Percentiles rank a stretch among this genome's conserved stretches.
These are phyloP conservation scores for Rousettus madagascariensis DNA, from an alignment of 2,797 vertebrate species.

Conservation along the genomic window DNA sequence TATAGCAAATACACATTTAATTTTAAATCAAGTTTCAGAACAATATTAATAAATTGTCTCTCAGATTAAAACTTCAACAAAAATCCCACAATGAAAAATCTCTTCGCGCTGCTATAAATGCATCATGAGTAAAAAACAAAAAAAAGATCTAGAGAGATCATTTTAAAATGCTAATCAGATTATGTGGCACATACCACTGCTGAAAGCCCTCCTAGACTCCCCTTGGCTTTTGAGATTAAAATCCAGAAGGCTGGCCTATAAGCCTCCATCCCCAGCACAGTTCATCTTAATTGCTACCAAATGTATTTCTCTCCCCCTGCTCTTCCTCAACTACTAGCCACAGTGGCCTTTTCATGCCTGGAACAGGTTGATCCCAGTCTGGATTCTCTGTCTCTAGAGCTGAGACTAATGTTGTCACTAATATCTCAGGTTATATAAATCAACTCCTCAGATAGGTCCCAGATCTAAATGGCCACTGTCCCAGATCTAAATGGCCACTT, in stretches of 20 bases:
- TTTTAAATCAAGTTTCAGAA: constrained; percentile 8
- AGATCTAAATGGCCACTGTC: not conserved
- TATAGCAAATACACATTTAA: not conserved
- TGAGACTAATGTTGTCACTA: not conserved
- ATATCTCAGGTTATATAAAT: not conserved
- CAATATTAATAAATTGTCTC: not conserved
- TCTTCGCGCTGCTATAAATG: not conserved
- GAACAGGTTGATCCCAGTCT: not conserved
- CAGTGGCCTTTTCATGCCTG: not conserved
- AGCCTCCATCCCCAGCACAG: not conserved
- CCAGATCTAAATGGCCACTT: not conserved
- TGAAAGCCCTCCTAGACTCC: not conserved
- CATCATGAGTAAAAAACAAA: not conserved
- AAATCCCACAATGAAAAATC: not conserved
- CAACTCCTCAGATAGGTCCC: not conserved
- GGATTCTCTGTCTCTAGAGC: not conserved
- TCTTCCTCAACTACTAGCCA: not conserved
- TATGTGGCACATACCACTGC: not conserved
- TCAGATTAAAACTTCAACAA: constrained; percentile 10
- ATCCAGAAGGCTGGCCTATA: not conserved
- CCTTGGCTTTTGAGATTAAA: not conserved
- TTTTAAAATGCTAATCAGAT: not conserved
- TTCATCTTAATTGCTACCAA: not conserved
- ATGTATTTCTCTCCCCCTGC: not conserved
- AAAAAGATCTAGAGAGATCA: not conserved